phyloP scores from a whole-genome alignment of 2,797 vertebrate genomes.

The Coreius guichenoti region DNA sequence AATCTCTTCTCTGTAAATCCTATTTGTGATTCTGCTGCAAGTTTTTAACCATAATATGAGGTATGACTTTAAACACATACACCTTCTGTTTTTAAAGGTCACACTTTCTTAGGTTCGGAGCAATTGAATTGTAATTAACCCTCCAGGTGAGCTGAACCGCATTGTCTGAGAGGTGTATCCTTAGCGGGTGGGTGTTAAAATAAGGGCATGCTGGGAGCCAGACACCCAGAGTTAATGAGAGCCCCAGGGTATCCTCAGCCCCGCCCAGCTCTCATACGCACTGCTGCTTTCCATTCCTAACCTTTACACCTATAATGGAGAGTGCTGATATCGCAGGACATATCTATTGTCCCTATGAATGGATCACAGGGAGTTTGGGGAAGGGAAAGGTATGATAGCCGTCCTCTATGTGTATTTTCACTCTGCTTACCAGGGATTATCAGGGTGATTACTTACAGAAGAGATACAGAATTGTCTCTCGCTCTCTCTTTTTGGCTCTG shows the following conservation, averaged over 20 bases:
- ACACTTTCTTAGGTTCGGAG: conserved; percentile 30
- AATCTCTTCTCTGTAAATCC: conserved; percentile 46
- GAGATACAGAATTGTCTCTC: conserved; percentile 35
- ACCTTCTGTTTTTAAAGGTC: conserved; percentile 56
- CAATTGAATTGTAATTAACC: conserved; percentile 15
- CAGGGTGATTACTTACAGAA: conserved; percentile 66
- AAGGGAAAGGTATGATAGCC: conserved; percentile 40
- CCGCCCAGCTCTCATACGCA: conserved; percentile 38
- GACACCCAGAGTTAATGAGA: conserved; percentile 51
- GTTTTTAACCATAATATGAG: conserved; percentile 6
- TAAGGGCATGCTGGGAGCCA: conserved; percentile 46
- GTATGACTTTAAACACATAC: conserved; percentile 10
- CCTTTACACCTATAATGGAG: conserved; percentile 25
- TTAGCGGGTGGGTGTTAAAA: conserved; percentile 43
- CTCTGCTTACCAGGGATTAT: conserved; percentile 76
- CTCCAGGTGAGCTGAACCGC: conserved; percentile 32
- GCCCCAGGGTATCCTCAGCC: conserved; percentile 36
- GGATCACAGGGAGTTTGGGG: background rate
- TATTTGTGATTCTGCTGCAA: conserved; percentile 7
- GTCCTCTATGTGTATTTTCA: conserved; percentile 72
- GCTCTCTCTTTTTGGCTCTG: conserved; percentile 30
- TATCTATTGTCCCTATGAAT: conserved; percentile 1
- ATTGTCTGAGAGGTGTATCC: conserved; percentile 28
- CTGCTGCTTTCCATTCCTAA: conserved; percentile 13
- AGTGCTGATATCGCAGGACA: background rate